These are phyloP conservation scores for Nephrocerus scutellatus DNA, from an alignment of 2,888 invertebrate genomes.

Conservation along the genomic window DNA sequence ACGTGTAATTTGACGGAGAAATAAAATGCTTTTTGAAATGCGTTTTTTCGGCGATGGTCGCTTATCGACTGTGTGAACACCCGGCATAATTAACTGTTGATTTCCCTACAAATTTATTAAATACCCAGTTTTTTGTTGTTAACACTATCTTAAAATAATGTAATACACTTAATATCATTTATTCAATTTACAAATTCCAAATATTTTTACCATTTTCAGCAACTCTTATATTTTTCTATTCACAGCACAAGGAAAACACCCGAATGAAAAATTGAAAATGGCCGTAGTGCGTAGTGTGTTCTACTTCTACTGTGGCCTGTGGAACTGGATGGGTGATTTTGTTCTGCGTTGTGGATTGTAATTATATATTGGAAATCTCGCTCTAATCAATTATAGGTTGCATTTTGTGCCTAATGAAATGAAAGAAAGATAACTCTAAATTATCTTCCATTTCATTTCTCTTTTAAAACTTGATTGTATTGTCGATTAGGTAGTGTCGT, in stretches of 20 bases:
- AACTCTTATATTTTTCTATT: constrained; percentile 16
- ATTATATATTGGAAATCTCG: no score
- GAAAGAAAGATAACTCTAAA: no score
- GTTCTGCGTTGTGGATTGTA: no score
- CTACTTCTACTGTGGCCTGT: no score
- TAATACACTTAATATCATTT: constrained; percentile 13
- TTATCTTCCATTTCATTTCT: no score
- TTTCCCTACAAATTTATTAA: constrained; percentile 7
- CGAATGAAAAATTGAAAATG: constrained; percentile 23
- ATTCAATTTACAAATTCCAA: constrained; percentile 14
- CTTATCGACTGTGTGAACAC: constrained; percentile 11
- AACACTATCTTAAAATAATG: no score
- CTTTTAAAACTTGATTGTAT: no score
- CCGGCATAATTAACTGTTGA: constrained; percentile 24
- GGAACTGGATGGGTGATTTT: no score
- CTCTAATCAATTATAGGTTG: no score
- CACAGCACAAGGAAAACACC: constrained; percentile 22
- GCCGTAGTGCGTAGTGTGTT: no score
- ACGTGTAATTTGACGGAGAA: constrained; percentile 20
- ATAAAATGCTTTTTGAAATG: constrained; percentile 13
- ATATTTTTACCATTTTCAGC: constrained; percentile 21
- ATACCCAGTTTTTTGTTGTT: constrained; percentile 2
- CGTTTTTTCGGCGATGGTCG: not conserved
- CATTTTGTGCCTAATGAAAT: no score
- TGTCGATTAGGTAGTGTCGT: no score